phyloP scores from a whole-genome alignment of 2,888 invertebrate genomes.

The Philopedon plagiatum region DNA sequence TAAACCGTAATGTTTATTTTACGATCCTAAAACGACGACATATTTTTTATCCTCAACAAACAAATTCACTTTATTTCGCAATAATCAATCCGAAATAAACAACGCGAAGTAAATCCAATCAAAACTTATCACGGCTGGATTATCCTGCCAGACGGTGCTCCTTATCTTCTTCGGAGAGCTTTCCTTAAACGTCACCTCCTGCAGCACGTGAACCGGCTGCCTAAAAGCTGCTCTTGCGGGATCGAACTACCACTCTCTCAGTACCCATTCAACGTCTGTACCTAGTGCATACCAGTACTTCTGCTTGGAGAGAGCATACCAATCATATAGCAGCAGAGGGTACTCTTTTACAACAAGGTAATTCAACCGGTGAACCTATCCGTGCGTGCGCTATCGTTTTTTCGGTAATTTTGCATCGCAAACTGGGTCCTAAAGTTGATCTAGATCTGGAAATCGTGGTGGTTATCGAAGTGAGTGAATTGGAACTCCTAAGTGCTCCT shows the following conservation, averaged over 20 bases:
- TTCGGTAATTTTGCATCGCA: slow-evolving; percentile 30
- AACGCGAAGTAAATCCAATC: slow-evolving; percentile 24
- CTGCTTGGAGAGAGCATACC: slow-evolving; percentile 35
- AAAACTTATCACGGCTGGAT: slow-evolving; percentile 24
- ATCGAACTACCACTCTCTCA: slow-evolving; percentile 46
- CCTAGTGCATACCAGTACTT: slow-evolving; percentile 41
- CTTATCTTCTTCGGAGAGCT: slow-evolving; percentile 43
- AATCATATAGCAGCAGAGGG: slow-evolving; percentile 38
- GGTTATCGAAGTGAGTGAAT: slow-evolving; percentile 27
- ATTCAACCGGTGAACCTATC: slow-evolving; percentile 4
- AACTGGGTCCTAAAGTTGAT: slow-evolving; percentile 44
- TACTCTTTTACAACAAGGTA: slow-evolving; percentile 32
- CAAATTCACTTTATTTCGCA: no score
- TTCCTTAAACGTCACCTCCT: slow-evolving; percentile 44
- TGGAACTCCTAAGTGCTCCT: slow-evolving; percentile 31
- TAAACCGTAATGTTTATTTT: no score
- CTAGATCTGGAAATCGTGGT: slow-evolving; percentile 42
- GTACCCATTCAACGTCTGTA: slow-evolving; percentile 45
- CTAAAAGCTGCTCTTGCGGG: slow-evolving; percentile 50
- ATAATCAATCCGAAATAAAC: no score
- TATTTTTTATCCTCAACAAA: no score
- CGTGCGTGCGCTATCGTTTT: slow-evolving; percentile 27
- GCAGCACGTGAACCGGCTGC: slow-evolving; percentile 46
- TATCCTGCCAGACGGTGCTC: slow-evolving; percentile 36
- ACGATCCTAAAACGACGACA: no score